Base-by-base conservation (phyloP, 2,888 invertebrate genomes). In the Ceramica pisi region DNA sequence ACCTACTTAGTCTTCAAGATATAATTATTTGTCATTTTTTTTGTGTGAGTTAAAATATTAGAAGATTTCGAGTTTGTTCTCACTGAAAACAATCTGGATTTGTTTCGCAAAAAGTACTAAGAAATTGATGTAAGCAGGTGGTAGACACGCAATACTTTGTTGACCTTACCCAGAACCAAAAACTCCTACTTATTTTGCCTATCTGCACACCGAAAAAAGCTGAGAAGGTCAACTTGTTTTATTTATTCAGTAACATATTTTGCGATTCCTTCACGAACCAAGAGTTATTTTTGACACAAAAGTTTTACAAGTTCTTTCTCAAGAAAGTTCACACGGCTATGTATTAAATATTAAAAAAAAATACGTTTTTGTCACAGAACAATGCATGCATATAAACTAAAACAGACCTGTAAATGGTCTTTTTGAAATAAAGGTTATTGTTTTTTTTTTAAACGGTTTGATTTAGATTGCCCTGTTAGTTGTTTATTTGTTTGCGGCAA, bases 161-260 rank as follows among this genome's bases (percentile, higher is more conserved):
- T 14, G 16, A 48, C 35, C 63, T 19, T n/a, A 38, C 31, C 5
- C 16, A 19, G 12, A 38, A 10, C 2, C 41, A n/a, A 38, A 50
- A 26, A 10, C 16, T 12, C 14, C 5, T 2, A 21, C 2, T 14
- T 16, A 2, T n/a, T 3, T 23, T 14, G 12, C 35, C 14, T 46
- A 23, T 14, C n/a, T 19, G 8, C 35, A 0, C 2, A 67, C 12
- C 4, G n/a, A 16, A 44, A 21, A 16, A 23, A 73, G 44, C 6
- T 23, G 23, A 10, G 14, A 1, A 12, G 23, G 0, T 0, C 14
- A 46, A 35, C 0, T 19, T 41, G 9, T 48, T 55, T 74, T 8
- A 21, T 38, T 46, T 48, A 48, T 75, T 61, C 44, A 61, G 41
- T 10, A 16, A 8, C 4, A 41, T 23, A 57, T 44, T n/a, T 23